Evolutionary conservation across 2,888 invertebrate genomes (phyloP).

Genomic region (Horisme vitalbata): DNA sequence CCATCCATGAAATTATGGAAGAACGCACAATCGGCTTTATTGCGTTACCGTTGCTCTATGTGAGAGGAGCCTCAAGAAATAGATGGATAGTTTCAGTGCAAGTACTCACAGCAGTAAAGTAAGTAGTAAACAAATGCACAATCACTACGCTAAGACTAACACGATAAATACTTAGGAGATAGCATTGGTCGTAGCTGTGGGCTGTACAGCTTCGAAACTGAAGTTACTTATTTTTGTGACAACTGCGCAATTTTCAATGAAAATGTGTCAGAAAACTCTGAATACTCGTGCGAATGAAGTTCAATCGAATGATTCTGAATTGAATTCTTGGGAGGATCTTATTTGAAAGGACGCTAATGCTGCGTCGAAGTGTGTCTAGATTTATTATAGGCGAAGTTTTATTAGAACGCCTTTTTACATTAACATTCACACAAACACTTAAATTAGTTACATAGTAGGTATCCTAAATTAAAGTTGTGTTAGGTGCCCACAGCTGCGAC

Average conservation of each 20-base stretch:
- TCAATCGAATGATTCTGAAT: conserved; percentile 6
- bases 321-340: conserved; percentile 2
- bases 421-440: not conserved
- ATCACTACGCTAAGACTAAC: conserved; percentile 65
- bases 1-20: too few species aligned
- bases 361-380: not conserved
- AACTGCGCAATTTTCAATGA: conserved; percentile 7
- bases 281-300: conserved; percentile 3
- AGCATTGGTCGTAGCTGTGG: conserved; percentile 22
- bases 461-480: not conserved
- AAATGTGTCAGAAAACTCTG: conserved; percentile 9
- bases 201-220: conserved; percentile 2
- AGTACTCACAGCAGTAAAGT: conserved; percentile 28
- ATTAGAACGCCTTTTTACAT: too few species aligned
- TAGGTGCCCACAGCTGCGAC: conserved; percentile 6
- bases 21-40: too few species aligned
- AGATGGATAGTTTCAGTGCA: too few species aligned
- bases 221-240: not conserved
- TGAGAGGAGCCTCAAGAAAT: conserved; percentile 9
- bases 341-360: conserved; percentile 12
- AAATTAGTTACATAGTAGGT: not conserved
- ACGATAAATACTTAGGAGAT: conserved; percentile 51
- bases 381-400: not conserved
- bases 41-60: conserved; percentile 11
- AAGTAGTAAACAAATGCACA: conserved; percentile 56